A percentile compares a stretch with the other conserved stretches of the same genome.
These are phyloP conservation scores for Silvanus unidentatus DNA, from an alignment of 2,888 invertebrate genomes.

Conservation along the genomic window DNA sequence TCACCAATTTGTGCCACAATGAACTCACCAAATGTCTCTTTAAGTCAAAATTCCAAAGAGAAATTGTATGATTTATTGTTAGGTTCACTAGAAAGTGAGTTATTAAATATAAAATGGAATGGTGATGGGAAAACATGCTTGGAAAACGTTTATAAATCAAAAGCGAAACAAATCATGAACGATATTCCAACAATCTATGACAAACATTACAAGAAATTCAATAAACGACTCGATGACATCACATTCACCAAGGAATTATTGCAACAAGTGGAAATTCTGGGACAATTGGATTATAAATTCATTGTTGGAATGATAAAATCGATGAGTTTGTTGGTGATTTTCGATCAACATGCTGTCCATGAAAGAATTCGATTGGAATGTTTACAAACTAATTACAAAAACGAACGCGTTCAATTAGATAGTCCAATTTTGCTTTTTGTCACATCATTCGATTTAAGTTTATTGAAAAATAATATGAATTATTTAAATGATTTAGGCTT, in stretches of 20 bases:
- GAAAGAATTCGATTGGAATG: slow-evolving; percentile 73
- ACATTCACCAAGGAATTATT: slow-evolving; percentile 49
- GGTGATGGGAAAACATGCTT: slow-evolving; percentile 37
- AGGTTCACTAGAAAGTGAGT: slow-evolving; percentile 36
- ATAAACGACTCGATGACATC: slow-evolving; percentile 12
- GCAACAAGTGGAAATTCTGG: slow-evolving; percentile 50
- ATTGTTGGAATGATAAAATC: slow-evolving; percentile 51
- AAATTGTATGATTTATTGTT: slow-evolving; percentile 36
- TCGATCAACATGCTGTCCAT: slow-evolving; percentile 86
- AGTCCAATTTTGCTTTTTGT: too few relatives aligned
- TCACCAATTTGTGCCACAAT: slow-evolving; percentile 50
- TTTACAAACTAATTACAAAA: too few relatives aligned
- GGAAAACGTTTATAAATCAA: slow-evolving; percentile 36
- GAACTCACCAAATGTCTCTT: slow-evolving; percentile 26
- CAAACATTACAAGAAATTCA: slow-evolving; percentile 4
- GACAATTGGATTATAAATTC: slow-evolving; percentile 72
- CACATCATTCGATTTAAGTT: slow-evolving; percentile 12
- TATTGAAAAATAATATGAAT: slow-evolving; percentile 51
- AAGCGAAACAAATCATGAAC: slow-evolving; percentile 31
- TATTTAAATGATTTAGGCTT: slow-evolving; percentile 58
- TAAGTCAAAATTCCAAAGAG: slow-evolving; percentile 37
- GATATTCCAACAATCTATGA: slow-evolving; percentile 27
- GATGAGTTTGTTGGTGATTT: slow-evolving; percentile 54
- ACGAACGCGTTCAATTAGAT: too few relatives aligned
- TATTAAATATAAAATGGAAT: slow-evolving; percentile 40